Conservation (phyloP, 1,140 invertebrate species). For the Hyposmocoma kahamanoa region DNA sequence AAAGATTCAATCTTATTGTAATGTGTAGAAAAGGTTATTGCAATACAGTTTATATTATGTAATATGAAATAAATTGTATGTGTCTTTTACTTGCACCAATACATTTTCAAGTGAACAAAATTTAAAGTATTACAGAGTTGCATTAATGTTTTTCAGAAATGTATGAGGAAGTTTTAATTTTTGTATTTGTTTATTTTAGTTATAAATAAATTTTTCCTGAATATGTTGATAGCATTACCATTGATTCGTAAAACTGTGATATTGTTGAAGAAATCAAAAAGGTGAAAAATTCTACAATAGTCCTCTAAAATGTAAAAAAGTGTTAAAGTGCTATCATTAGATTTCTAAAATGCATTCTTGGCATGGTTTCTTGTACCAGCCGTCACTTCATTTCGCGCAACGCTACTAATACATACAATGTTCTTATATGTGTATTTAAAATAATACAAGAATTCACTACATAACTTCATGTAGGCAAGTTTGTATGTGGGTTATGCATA, state of each 20-base stretch:
- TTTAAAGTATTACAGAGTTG: no score
- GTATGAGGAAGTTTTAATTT: background rate
- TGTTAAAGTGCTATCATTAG: slow-evolving; percentile 3
- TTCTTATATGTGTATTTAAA: background rate
- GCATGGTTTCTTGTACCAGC: background rate
- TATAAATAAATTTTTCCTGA: background rate
- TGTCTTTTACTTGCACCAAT: no score
- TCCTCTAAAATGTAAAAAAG: no score
- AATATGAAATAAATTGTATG: background rate
- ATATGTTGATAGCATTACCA: background rate
- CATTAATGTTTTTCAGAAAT: no score
- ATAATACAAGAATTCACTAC: background rate
- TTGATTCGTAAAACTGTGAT: background rate
- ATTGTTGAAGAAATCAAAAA: background rate
- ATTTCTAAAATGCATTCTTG: slow-evolving; percentile 2
- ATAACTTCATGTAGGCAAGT: background rate
- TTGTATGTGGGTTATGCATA: no score
- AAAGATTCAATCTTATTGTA: background rate
- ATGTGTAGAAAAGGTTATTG: background rate
- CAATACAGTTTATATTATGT: background rate
- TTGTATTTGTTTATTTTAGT: background rate
- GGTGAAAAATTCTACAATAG: no score
- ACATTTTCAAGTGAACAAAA: no score
- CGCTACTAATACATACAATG: background rate
- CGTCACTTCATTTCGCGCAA: background rate